A percentile compares a stretch with the other conserved stretches of the same genome.
phyloP scores from a whole-genome alignment of 2,888 invertebrate species.

The Acrocyrtus sp. region DNA sequence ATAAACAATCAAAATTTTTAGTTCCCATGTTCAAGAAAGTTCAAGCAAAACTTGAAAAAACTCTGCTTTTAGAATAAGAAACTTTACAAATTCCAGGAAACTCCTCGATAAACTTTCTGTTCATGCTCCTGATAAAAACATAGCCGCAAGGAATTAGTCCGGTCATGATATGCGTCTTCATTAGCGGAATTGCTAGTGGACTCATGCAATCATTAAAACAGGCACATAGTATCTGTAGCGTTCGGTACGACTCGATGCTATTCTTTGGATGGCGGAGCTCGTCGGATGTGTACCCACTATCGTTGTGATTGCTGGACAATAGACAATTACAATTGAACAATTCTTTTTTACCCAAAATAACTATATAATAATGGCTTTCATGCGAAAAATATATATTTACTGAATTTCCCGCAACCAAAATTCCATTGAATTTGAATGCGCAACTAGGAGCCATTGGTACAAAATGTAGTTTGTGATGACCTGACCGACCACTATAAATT shows the following conservation, averaged over 20 bases:
- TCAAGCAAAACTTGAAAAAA: not conserved
- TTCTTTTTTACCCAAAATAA: not conserved
- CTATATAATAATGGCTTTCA: not conserved
- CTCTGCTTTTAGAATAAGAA: not conserved
- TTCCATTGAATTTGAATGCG: conserved; percentile 41
- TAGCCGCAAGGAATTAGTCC: conserved; percentile 44
- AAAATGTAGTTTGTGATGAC: conserved; percentile 35
- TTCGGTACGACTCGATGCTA: conserved; percentile 20
- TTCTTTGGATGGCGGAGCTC: conserved; percentile 14
- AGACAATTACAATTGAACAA: not conserved
- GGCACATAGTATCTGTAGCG: conserved; percentile 31
- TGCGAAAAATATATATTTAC: conserved; percentile 14
- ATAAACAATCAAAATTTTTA: not conserved
- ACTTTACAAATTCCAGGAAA: conserved; percentile 47
- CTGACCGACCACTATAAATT: conserved; percentile 47
- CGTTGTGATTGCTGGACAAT: conserved; percentile 37
- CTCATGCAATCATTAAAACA: conserved; percentile 51
- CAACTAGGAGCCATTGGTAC: conserved; percentile 37
- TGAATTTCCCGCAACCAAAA: conserved; percentile 52
- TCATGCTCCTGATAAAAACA: conserved; percentile 48
- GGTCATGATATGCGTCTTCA: conserved; percentile 35
- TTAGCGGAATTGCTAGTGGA: conserved; percentile 42
- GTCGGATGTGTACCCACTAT: conserved; percentile 42
- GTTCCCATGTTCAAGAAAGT: too few species aligned
- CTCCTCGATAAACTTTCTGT: conserved; percentile 45